Percentiles rank a stretch among this genome's conserved stretches.
Evolutionary conservation across 2,113 vertebrate species (phyloP).

Genomic region (Nycticebus coucang): DNA sequence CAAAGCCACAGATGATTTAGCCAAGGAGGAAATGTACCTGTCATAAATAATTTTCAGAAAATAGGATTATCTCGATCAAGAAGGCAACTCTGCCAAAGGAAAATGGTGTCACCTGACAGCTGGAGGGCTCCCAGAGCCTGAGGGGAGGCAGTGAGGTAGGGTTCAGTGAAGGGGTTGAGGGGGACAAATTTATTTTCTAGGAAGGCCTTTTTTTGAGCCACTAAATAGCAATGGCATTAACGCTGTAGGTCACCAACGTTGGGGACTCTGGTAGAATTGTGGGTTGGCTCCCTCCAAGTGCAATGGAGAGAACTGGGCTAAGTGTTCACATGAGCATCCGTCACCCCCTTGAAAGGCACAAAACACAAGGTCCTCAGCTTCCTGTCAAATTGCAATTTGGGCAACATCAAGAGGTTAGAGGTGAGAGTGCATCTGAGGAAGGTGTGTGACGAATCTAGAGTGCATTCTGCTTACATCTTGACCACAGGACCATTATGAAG

Average conservation of each 20-base stretch:
- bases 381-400: not conserved
- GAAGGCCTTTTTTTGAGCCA: not conserved
- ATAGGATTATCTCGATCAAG: not conserved
- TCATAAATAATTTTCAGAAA: conserved; percentile 18
- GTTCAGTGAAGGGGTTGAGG: not conserved
- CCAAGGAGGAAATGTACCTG: not conserved
- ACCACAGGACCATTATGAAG: not conserved
- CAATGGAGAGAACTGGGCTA: not conserved
- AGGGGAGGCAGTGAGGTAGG: not conserved
- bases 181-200: not conserved
- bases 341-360: not conserved
- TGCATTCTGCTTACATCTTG: not conserved
- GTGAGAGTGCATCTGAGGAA: not conserved
- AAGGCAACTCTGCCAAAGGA: not conserved
- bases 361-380: not conserved
- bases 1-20: not conserved
- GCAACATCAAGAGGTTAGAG: not conserved
- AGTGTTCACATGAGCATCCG: too few relatives aligned
- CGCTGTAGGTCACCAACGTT: too few relatives aligned
- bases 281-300: not conserved
- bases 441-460: not conserved
- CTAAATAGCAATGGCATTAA: not conserved
- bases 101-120: not conserved
- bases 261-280: not conserved
- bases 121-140: not conserved